phyloP scores from a whole-genome alignment of 2,888 invertebrate genomes.

The Rhagonycha fulva region DNA sequence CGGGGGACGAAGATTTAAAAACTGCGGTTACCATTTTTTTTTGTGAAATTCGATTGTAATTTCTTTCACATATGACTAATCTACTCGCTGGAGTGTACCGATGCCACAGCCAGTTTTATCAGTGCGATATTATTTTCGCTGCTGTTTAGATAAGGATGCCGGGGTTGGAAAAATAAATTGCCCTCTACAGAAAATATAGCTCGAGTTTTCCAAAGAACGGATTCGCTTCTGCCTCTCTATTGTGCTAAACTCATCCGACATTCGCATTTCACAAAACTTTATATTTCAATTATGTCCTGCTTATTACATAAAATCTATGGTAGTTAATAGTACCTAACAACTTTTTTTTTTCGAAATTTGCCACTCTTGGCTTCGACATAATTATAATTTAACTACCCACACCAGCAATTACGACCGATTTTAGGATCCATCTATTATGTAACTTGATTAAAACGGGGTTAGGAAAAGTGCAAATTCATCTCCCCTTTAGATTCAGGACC shows the following conservation, averaged over 20 bases:
- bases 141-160: conserved; percentile 57
- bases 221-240: conserved; percentile 49
- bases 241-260: conserved; percentile 41
- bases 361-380: background rate
- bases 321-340: background rate
- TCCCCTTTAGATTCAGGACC: conserved; percentile 21
- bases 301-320: conserved; percentile 12
- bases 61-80: conserved; percentile 48
- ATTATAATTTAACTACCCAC: background rate
- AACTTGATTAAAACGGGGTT: conserved; percentile 21
- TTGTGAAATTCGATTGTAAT: background rate
- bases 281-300: conserved; percentile 29
- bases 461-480: conserved; percentile 31
- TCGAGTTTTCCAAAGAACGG: conserved; percentile 55
- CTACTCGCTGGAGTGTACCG: conserved; percentile 48
- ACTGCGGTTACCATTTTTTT: background rate
- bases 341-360: background rate
- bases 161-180: conserved; percentile 58
- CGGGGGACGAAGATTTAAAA: background rate
- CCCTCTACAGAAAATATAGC: conserved; percentile 57
- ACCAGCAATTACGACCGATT: background rate
- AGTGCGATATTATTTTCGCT: conserved; percentile 58
- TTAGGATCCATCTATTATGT: background rate
- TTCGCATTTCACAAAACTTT: conserved; percentile 27
- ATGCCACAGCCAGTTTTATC: conserved; percentile 54